These are phyloP conservation scores for Donacobius atricapilla DNA, from an alignment of 2,113 vertebrate genomes.

Conservation along the genomic window DNA sequence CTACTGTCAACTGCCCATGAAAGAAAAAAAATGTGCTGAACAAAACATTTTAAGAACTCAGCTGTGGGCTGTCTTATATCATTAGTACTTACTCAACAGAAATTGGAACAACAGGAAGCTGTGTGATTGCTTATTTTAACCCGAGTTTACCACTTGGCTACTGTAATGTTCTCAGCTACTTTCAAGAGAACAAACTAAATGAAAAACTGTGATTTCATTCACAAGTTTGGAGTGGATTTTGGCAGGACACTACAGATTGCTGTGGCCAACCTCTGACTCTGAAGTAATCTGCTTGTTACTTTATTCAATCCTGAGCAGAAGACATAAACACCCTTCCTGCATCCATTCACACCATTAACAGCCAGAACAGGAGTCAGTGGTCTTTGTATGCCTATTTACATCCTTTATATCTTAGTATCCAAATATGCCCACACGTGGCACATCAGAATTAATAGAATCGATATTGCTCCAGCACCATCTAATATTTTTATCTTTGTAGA, in stretches of 20 bases:
- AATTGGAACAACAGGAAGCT: not conserved
- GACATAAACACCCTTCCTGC: not conserved
- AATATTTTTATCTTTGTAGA: not conserved
- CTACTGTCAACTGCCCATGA: not conserved
- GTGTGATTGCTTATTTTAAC: not conserved
- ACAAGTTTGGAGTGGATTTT: conserved; percentile 17
- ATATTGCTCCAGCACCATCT: not conserved
- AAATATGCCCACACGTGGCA: not conserved
- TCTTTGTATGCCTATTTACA: not conserved
- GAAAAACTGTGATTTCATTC: conserved; percentile 15
- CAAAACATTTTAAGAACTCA: not conserved
- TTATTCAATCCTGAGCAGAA: not conserved
- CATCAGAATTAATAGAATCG: not conserved
- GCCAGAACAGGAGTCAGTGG: not conserved
- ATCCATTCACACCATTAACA: not conserved
- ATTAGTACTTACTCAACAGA: not conserved
- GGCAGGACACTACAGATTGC: not conserved
- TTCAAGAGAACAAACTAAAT: conserved; percentile 8
- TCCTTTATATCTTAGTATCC: not conserved
- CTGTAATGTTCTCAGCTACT: not conserved
- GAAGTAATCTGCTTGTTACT: not conserved
- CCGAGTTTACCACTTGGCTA: conserved; percentile 14
- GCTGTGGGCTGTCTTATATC: not conserved
- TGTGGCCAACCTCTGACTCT: not conserved
- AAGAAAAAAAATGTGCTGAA: not conserved